These are phyloP conservation scores for Felis chaus DNA, from an alignment of 2,113 vertebrate species.

Conservation along the genomic window DNA sequence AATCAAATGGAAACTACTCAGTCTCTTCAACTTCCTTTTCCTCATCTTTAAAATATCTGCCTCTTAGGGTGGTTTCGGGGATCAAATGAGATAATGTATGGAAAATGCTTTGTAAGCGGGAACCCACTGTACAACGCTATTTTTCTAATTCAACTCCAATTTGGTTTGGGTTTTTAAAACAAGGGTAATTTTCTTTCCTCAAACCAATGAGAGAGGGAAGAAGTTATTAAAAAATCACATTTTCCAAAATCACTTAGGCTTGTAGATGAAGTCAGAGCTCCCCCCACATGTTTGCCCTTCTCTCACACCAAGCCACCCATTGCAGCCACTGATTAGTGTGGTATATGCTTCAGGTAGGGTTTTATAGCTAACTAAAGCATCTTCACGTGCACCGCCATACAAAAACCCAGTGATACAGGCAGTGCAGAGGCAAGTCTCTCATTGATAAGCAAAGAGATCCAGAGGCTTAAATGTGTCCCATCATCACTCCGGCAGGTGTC, in stretches of 20 bases:
- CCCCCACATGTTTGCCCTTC: neutral
- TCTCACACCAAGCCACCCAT: neutral
- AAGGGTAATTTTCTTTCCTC: slow-evolving; percentile 31
- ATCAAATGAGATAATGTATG: neutral
- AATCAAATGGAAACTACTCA: neutral
- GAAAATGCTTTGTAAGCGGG: slow-evolving; percentile 7
- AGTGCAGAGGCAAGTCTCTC: neutral
- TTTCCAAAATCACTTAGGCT: neutral
- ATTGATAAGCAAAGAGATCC: neutral
- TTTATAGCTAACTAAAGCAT: neutral
- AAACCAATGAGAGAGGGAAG: neutral
- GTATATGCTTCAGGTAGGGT: no score
- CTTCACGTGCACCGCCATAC: neutral
- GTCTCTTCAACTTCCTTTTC: neutral
- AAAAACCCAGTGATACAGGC: neutral
- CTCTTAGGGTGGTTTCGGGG: neutral
- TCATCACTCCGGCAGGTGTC: neutral
- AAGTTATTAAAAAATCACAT: slow-evolving; percentile 38
- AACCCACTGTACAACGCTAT: neutral
- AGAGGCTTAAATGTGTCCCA: neutral
- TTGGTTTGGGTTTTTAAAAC: slow-evolving; percentile 27
- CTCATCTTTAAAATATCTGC: slow-evolving; percentile 14
- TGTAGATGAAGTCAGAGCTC: neutral
- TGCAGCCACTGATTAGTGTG: neutral
- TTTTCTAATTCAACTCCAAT: slow-evolving; percentile 9